These are phyloP conservation scores for Choreutis nemorana DNA, from an alignment of 2,888 invertebrate genomes.

Conservation along the genomic window DNA sequence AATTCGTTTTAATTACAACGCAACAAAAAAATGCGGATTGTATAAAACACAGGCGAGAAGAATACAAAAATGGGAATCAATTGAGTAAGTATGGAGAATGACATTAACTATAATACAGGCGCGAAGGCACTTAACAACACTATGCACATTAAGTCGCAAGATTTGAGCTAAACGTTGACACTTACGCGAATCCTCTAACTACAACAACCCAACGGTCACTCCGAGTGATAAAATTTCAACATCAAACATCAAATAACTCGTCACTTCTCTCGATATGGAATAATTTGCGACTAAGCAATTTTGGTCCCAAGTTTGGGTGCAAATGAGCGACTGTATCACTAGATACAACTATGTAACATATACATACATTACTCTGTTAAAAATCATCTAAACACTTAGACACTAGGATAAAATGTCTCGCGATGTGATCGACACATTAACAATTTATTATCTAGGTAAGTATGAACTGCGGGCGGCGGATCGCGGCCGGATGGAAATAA, in stretches of 20 bases:
- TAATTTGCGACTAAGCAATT: constrained; percentile 33
- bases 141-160: constrained; percentile 33
- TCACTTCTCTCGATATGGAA: constrained; percentile 28
- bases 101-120: constrained; percentile 15
- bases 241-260: constrained; percentile 36
- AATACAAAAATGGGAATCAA: constrained; percentile 23
- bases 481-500: constrained; percentile 1
- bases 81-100: constrained; percentile 15
- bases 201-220: constrained; percentile 49
- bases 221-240: constrained; percentile 48
- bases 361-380: constrained; percentile 29
- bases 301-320: constrained; percentile 47
- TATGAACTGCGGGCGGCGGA: constrained; percentile 12
- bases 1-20: constrained; percentile 21
- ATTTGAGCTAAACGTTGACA: constrained; percentile 42
- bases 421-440: constrained; percentile 40
- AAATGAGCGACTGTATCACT: constrained; percentile 22
- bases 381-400: constrained; percentile 42
- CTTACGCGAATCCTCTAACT: constrained; percentile 45
- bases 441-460: constrained; percentile 36
- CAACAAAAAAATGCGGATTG: constrained; percentile 24
- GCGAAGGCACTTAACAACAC: constrained; percentile 20
- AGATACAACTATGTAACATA: constrained; percentile 23
- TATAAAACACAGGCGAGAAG: no score
- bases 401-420: constrained; percentile 32